Conservation (phyloP, 1,140 invertebrate genomes). For the Paramacrobiotus metropolitanus region DNA sequence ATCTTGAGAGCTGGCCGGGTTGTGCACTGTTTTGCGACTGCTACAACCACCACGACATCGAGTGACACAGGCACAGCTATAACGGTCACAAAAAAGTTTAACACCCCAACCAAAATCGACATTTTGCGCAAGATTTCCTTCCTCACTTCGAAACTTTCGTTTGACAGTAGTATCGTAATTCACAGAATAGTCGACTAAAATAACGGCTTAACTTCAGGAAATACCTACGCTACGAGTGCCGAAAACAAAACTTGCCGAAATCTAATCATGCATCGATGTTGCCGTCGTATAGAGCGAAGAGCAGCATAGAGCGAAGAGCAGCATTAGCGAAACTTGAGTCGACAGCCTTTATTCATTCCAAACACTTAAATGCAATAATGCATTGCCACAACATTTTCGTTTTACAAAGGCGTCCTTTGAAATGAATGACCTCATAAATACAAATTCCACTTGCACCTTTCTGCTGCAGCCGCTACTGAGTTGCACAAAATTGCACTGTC, state of each 20-base stretch:
- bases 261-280: neutral
- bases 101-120: neutral
- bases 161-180: neutral
- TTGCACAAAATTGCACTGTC: too few species aligned
- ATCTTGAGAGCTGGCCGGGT: neutral
- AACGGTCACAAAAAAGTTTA: slow-evolving; percentile 4
- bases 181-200: neutral
- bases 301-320: too few species aligned
- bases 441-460: too few species aligned
- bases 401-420: too few species aligned
- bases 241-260: neutral
- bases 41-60: neutral
- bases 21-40: neutral
- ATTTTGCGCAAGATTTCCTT: neutral
- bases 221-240: neutral
- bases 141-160: neutral
- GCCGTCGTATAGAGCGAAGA: too few species aligned
- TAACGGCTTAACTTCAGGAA: neutral
- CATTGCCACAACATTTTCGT: too few species aligned
- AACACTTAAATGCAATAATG: too few species aligned
- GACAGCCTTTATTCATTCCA: too few species aligned
- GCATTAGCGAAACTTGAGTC: too few species aligned
- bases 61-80: neutral
- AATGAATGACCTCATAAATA: too few species aligned
- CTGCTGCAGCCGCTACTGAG: too few species aligned